Base-by-base conservation (phyloP, 2,113 vertebrate species). In the Symphodus melops region DNA sequence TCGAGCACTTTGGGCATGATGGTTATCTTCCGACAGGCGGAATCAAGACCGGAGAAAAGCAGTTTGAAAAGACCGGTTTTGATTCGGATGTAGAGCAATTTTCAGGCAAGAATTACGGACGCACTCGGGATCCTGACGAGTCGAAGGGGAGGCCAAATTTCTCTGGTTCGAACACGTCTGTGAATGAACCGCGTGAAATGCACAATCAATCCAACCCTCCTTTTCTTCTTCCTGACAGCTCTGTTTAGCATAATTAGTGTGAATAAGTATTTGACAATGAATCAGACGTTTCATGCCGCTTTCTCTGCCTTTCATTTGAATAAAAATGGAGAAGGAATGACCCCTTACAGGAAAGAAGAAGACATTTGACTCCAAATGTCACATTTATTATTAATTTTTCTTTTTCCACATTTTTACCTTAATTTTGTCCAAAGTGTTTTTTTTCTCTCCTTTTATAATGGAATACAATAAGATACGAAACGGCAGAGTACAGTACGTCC, bases 1-100 rank as follows among this genome's bases (percentile, higher is more conserved):
- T 80, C 8, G 1, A 51, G 78, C 56, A 25, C 67, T 80, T 80
- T 66, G 42, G 48, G 48, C 17, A 28, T 8, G 9, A 82, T n/a
- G 67, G 55, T 21, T 75, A 46, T 25, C 53, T 68, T 64, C 72
- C 52, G 64, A 79, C 49, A 19, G 52, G 79, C 36, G 21, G 41
- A 63, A 76, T 16, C 25, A 65, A 37, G 52, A 46, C 25, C 20
- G 12, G 25, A 60, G 55, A 48, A 53, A 72, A 77, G 49, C 23
- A 44, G 70, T 20, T 36, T n/a, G 25, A 9, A 61, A 3, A 55
- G 51, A 62, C 51, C 19, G 64, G 37, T 36, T 63, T 57, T 65
- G 52, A 41, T 64, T 61, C 28, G 39, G 49, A 74, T 39, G 42
- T 51, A 1, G 5, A 77, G 74, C 67, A 33, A 36, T 66, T 79